A percentile compares a stretch with the other conserved stretches of the same genome.
Conservation (phyloP, 2,113 vertebrate genomes). For the Solea solea region DNA sequence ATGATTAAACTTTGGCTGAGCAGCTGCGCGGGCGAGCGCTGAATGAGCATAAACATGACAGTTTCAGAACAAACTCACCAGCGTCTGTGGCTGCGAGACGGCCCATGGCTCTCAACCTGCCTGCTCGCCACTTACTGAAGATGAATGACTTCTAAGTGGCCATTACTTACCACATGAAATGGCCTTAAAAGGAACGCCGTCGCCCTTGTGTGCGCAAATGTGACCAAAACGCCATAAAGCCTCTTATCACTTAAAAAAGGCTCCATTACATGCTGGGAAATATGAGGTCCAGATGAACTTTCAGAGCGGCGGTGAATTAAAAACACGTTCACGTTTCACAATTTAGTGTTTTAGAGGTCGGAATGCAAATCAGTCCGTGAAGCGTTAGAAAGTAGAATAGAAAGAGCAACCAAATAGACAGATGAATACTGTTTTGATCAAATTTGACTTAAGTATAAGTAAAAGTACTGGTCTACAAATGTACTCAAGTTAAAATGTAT, state of each 20-base stretch:
- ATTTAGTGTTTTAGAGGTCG: constrained; percentile 4
- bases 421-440: not conserved
- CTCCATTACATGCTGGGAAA: constrained; percentile 36
- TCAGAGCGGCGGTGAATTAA: constrained; percentile 27
- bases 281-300: constrained; percentile 24
- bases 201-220: constrained; percentile 46
- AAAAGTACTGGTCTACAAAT: too few species aligned
- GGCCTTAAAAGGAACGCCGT: constrained; percentile 54
- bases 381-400: too few species aligned
- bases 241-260: constrained; percentile 42
- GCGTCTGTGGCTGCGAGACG: constrained; percentile 45
- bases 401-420: not conserved
- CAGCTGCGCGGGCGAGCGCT: constrained; percentile 51
- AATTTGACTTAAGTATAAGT: too few species aligned
- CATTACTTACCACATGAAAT: constrained; percentile 67
- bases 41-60: constrained; percentile 63
- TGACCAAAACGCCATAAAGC: constrained; percentile 60
- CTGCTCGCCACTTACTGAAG: constrained; percentile 61
- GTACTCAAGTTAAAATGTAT: too few species aligned
- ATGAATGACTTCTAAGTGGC: constrained; percentile 57
- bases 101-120: constrained; percentile 63
- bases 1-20: constrained; percentile 40
- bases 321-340: not conserved
- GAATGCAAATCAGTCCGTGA: not conserved
- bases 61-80: constrained; percentile 55